phyloP scores from a whole-genome alignment of 1,140 invertebrate species.

The Drosophila eugracilis region DNA sequence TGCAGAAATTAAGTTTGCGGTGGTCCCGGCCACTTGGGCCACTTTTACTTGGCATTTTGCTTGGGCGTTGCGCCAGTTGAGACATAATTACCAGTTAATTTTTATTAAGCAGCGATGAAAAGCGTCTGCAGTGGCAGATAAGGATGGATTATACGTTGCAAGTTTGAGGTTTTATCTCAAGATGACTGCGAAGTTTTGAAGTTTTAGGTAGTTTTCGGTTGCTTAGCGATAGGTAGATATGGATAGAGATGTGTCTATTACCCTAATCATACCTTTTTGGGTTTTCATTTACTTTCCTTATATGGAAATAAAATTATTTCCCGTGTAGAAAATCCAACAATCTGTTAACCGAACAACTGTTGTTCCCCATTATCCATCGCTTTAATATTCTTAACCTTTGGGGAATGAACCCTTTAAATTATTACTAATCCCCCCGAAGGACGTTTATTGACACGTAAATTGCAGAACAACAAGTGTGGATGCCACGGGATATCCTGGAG shows the following conservation, averaged over 20 bases:
- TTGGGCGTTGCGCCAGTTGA: slow-evolving; percentile 27
- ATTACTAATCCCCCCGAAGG: slow-evolving; percentile 42
- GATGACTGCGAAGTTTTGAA: slow-evolving; percentile 1
- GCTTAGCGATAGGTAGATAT: no score
- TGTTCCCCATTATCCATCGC: not conserved
- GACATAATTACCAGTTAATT: slow-evolving; percentile 77
- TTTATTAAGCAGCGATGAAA: slow-evolving; percentile 48
- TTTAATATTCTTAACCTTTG: slow-evolving; percentile 1
- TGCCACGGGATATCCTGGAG: slow-evolving; percentile 3
- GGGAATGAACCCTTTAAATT: slow-evolving; percentile 25
- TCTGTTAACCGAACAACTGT: slow-evolving; percentile 23
- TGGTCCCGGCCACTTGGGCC: slow-evolving; percentile 39
- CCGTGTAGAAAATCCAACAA: not conserved
- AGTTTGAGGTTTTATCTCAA: slow-evolving; percentile 4
- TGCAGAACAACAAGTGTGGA: slow-evolving; percentile 29
- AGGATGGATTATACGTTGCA: not conserved
- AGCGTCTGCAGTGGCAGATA: slow-evolving; percentile 19
- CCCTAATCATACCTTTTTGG: no score
- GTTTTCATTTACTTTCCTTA: no score
- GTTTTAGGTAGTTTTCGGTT: not conserved
- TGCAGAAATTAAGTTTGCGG: slow-evolving; percentile 70
- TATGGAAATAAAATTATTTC: not conserved
- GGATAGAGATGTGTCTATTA: no score
- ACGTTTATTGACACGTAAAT: slow-evolving; percentile 58
- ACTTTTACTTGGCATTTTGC: slow-evolving; percentile 28